Evolutionary conservation across 2,888 invertebrate genomes (phyloP).

Genomic region (Pseudococcus jackbeardsleyi): DNA sequence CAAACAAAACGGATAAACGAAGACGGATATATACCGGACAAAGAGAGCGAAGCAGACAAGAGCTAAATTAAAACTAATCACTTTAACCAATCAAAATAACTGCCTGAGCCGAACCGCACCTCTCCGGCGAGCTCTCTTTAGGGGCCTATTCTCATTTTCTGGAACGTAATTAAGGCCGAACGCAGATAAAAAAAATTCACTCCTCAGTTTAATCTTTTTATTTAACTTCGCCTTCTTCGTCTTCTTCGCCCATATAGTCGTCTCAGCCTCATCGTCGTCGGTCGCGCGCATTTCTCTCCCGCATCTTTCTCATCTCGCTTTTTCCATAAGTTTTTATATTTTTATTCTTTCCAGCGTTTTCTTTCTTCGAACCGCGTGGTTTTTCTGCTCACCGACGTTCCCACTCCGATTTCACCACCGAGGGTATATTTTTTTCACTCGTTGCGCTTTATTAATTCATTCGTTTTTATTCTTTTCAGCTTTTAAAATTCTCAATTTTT

Average conservation of each 20-base stretch:
- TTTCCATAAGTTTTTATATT: constrained; percentile 26
- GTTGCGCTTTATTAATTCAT: constrained; percentile 50
- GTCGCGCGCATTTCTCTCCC: background rate
- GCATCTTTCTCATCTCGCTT: background rate
- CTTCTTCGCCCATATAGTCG: background rate
- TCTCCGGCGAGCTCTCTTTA: constrained; percentile 27
- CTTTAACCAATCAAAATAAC: constrained; percentile 65
- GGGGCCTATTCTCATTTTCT: constrained; percentile 62
- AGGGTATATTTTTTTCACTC: constrained; percentile 27
- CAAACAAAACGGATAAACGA: constrained; percentile 60
- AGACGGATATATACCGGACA: constrained; percentile 59
- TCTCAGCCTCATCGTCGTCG: background rate
- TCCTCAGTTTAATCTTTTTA: constrained; percentile 63
- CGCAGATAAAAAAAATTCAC: constrained; percentile 61
- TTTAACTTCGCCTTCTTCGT: constrained; percentile 51
- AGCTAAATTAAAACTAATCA: constrained; percentile 65
- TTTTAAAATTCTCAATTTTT: constrained; percentile 55
- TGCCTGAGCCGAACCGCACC: constrained; percentile 48
- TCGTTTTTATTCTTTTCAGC: constrained; percentile 53
- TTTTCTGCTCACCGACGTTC: background rate
- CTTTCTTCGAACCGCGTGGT: background rate
- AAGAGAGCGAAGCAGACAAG: constrained; percentile 60
- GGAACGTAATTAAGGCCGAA: constrained; percentile 63
- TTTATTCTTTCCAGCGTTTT: constrained; percentile 21
- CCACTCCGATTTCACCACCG: background rate